Percentiles rank a stretch among this genome's conserved stretches.
These are phyloP conservation scores for Leistus spinibarbis DNA, from an alignment of 2,888 invertebrate species.

Conservation along the genomic window DNA sequence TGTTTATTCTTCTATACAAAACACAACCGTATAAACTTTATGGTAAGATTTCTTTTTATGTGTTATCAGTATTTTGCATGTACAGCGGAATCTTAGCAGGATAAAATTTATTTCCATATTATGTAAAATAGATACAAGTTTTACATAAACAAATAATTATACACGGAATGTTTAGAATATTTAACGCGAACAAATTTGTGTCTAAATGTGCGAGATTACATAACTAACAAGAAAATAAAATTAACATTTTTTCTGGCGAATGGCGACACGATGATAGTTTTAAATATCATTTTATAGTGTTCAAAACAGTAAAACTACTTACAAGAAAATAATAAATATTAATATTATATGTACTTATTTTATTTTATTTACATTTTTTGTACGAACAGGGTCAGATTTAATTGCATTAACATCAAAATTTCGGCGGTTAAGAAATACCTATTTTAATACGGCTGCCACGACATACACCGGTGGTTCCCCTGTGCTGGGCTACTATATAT, in stretches of 20 bases:
- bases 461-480: too few relatives aligned
- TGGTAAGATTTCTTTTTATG: neutral
- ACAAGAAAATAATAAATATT: too few relatives aligned
- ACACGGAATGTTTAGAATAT: neutral
- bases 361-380: too few relatives aligned
- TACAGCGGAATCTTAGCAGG: neutral
- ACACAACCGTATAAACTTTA: neutral
- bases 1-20: too few relatives aligned
- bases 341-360: too few relatives aligned
- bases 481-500: too few relatives aligned
- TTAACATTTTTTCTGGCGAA: neutral
- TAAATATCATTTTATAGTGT: neutral
- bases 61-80: neutral
- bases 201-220: neutral
- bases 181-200: neutral
- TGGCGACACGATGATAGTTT: neutral
- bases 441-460: too few relatives aligned
- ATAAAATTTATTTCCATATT: neutral
- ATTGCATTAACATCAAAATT: too few relatives aligned
- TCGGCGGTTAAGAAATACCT: too few relatives aligned
- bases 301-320: neutral
- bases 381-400: too few relatives aligned
- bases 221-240: neutral
- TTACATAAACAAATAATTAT: neutral
- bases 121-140: slow-evolving; percentile 1